These are phyloP conservation scores for Agonopterix alstromeriana DNA, from an alignment of 2,888 invertebrate species.

Conservation along the genomic window DNA sequence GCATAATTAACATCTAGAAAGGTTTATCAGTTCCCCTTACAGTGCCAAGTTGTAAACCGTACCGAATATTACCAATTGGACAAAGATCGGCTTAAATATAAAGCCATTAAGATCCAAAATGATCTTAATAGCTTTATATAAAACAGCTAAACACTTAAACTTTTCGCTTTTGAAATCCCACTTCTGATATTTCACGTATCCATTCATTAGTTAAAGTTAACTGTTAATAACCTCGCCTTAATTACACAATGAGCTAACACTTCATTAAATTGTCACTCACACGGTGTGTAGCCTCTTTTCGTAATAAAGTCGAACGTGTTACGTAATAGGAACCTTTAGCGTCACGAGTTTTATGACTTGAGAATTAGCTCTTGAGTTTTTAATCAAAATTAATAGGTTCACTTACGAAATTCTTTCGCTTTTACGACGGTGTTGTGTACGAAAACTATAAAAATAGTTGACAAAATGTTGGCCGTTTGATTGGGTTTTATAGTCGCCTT, in stretches of 20 bases:
- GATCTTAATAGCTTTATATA: too few species aligned
- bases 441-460: background rate
- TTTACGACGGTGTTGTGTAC: background rate
- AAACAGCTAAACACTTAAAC: constrained; percentile 26
- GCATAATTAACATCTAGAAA: too few species aligned
- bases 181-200: constrained; percentile 35
- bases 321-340: constrained; percentile 21
- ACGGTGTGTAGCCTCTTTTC: constrained; percentile 35
- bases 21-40: too few species aligned
- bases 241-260: constrained; percentile 63
- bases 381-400: constrained; percentile 1
- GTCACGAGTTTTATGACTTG: background rate
- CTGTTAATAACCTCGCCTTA: constrained; percentile 57
- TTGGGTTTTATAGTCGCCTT: too few species aligned
- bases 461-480: background rate
- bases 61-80: too few species aligned
- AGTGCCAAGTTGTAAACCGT: too few species aligned
- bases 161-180: constrained; percentile 32
- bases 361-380: background rate
- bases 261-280: constrained; percentile 73
- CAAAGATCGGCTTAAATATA: too few species aligned
- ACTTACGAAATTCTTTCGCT: constrained; percentile 1
- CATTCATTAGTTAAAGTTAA: constrained; percentile 51
- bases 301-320: constrained; percentile 33
- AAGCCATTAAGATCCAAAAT: too few species aligned